Conservation (phyloP, 2,113 vertebrate species). For the Malurus elegans region DNA sequence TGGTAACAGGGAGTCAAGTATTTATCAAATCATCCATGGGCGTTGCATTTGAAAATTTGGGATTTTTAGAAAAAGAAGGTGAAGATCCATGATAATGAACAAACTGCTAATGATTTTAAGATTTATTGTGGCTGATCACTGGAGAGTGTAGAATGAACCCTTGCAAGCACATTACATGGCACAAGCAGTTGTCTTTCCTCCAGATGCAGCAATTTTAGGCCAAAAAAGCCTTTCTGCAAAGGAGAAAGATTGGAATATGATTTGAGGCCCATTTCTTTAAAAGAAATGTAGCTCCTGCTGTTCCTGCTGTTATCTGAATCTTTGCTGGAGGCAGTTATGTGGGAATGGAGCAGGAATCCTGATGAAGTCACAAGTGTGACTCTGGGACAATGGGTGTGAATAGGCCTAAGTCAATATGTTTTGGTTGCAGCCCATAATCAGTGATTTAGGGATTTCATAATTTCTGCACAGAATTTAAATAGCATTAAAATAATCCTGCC, state of each 20-base stretch:
- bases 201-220: background rate
- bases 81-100: background rate
- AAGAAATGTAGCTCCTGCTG: background rate
- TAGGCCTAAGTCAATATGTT: background rate
- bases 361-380: background rate
- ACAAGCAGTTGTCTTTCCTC: background rate
- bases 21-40: background rate
- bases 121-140: background rate
- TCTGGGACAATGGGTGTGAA: background rate
- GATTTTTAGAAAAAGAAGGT: background rate
- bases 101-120: background rate
- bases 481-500: background rate
- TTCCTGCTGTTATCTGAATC: background rate
- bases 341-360: background rate
- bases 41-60: background rate
- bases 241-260: background rate
- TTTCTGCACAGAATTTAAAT: background rate
- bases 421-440: background rate
- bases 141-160: background rate
- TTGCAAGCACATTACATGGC: background rate
- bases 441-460: background rate
- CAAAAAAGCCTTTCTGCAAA: background rate
- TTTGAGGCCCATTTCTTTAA: background rate
- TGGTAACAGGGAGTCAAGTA: background rate
- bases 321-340: rapidly evolving